A percentile compares a stretch with the other conserved stretches of the same genome.
These are phyloP conservation scores for Epiblema foenella DNA, from an alignment of 2,888 invertebrate genomes.

Conservation along the genomic window DNA sequence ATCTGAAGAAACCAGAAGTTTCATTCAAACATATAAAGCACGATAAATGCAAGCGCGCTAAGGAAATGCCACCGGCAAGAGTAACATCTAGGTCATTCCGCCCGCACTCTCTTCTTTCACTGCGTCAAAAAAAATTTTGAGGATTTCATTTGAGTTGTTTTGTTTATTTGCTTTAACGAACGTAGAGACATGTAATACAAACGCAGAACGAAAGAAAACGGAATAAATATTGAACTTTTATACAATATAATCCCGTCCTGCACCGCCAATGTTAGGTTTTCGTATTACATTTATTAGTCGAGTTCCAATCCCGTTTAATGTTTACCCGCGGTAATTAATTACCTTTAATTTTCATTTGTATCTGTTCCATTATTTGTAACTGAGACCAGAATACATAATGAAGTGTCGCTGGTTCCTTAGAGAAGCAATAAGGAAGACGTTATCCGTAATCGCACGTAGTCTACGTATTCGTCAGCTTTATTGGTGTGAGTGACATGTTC, in stretches of 20 bases:
- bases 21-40: constrained; percentile 49
- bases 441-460: constrained; percentile 1
- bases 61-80: constrained; percentile 49
- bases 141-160: constrained; percentile 14
- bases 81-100: constrained; percentile 58
- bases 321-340: constrained; percentile 33
- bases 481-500: constrained; percentile 14
- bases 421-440: constrained; percentile 21
- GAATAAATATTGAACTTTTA: not conserved
- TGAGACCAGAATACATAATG: constrained; percentile 41
- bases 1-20: constrained; percentile 55
- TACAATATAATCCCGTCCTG: not conserved
- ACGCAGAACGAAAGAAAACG: not conserved
- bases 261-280: constrained; percentile 4
- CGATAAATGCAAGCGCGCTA: constrained; percentile 47
- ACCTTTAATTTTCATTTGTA: constrained; percentile 41
- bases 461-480: constrained; percentile 11
- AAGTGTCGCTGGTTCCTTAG: constrained; percentile 10
- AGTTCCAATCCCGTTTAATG: constrained; percentile 33
- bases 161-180: constrained; percentile 19
- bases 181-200: not conserved
- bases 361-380: constrained; percentile 33
- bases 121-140: constrained; percentile 26
- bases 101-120: constrained; percentile 46
- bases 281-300: constrained; percentile 24